These are phyloP conservation scores for Chrysolina oricalcia DNA, from an alignment of 2,888 invertebrate species.

Conservation along the genomic window DNA sequence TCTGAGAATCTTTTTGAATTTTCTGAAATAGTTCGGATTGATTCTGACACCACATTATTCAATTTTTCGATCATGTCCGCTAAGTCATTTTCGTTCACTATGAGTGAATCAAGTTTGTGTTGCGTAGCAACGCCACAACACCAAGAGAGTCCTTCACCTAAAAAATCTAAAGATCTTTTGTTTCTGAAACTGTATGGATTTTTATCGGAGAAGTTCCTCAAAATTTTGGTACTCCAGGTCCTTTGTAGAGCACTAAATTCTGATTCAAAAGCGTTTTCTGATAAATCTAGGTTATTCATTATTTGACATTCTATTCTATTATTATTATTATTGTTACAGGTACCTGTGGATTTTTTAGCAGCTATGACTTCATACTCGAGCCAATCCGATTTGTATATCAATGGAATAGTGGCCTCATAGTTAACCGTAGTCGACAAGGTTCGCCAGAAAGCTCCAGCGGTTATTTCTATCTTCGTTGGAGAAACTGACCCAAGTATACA, in stretches of 20 bases:
- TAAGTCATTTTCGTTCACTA: constrained; percentile 34
- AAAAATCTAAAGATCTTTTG: constrained; percentile 40
- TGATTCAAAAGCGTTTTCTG: no score
- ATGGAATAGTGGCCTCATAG: constrained; percentile 39
- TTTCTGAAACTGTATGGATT: no score
- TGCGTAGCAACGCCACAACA: constrained; percentile 51
- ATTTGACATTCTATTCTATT: no score
- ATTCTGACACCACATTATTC: background rate
- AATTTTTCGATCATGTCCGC: constrained; percentile 10
- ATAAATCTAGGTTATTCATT: no score
- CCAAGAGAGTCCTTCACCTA: constrained; percentile 47
- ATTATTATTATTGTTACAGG: no score
- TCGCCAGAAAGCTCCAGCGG: no score
- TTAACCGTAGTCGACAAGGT: no score
- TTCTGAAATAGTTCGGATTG: constrained; percentile 10
- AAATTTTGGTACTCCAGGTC: no score
- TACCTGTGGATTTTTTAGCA: constrained; percentile 10
- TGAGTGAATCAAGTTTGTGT: constrained; percentile 41
- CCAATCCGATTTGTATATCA: constrained; percentile 39
- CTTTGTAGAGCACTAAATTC: no score
- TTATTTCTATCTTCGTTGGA: constrained; percentile 27
- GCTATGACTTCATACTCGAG: constrained; percentile 13
- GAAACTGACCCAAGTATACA: background rate
- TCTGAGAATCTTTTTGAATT: constrained; percentile 17
- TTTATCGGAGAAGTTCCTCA: no score